These are phyloP conservation scores for Ptilodon capucinus DNA, from an alignment of 2,888 invertebrate genomes.

Conservation along the genomic window DNA sequence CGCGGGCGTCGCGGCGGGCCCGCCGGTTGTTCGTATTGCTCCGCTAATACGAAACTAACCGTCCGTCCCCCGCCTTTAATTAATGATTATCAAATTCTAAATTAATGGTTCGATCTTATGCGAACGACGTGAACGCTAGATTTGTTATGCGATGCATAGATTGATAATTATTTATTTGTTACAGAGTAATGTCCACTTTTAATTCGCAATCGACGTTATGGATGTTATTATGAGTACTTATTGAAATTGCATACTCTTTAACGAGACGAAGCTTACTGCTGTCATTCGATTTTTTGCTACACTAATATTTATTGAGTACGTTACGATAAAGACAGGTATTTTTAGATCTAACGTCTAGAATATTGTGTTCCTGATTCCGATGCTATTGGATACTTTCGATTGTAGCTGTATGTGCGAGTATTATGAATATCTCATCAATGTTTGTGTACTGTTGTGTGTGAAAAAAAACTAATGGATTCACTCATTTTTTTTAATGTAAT, in stretches of 20 bases:
- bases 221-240: constrained; percentile 61
- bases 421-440: constrained; percentile 45
- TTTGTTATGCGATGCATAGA: constrained; percentile 50
- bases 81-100: constrained; percentile 63
- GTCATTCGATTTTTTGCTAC: constrained; percentile 48
- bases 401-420: constrained; percentile 41
- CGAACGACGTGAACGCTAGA: constrained; percentile 60
- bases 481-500: constrained; percentile 59
- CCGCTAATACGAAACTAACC: constrained; percentile 51
- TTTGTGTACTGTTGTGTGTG: constrained; percentile 50
- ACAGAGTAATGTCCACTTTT: constrained; percentile 59
- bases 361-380: constrained; percentile 37
- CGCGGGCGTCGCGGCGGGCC: constrained; percentile 21
- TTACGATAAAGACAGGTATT: constrained; percentile 56
- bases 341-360: constrained; percentile 43
- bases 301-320: constrained; percentile 40
- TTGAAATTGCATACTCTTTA: constrained; percentile 53
- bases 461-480: constrained; percentile 43
- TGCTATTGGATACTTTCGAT: constrained; percentile 20
- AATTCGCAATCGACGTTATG: constrained; percentile 47
- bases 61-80: constrained; percentile 45
- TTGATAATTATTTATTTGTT: constrained; percentile 65
- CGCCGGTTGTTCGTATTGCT: constrained; percentile 57
- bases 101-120: constrained; percentile 61
- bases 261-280: constrained; percentile 47